A percentile compares a stretch with the other conserved stretches of the same genome.
Conservation (phyloP, 2,888 invertebrate genomes). For the Aspidapion aeneum region DNA sequence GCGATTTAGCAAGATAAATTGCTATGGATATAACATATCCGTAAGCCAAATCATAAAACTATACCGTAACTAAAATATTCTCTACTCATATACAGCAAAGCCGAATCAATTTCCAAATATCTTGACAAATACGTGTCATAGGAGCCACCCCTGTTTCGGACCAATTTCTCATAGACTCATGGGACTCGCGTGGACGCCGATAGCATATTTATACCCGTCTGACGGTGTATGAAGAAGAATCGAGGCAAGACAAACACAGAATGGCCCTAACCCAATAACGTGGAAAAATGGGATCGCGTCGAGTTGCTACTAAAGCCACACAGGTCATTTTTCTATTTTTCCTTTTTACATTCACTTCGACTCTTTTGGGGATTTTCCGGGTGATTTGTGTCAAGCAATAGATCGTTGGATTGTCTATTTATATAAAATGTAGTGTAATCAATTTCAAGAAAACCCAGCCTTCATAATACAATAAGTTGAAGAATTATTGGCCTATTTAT, state of each 20-base stretch:
- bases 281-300: conserved; percentile 19
- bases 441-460: too few species aligned
- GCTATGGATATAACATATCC: too few species aligned
- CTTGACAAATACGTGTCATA: too few species aligned
- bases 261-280: conserved; percentile 21
- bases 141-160: neutral
- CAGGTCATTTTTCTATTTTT: neutral
- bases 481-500: too few species aligned
- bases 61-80: too few species aligned
- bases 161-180: neutral
- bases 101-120: too few species aligned
- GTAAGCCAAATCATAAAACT: too few species aligned
- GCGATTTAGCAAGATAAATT: too few species aligned
- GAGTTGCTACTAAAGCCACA: neutral
- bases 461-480: too few species aligned
- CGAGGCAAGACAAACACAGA: conserved; percentile 12
- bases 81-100: too few species aligned
- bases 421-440: neutral
- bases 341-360: neutral
- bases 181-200: conserved; percentile 6
- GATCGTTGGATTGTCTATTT: neutral
- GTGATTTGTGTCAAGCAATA: neutral
- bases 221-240: conserved; percentile 8
- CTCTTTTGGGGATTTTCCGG: neutral
- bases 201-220: conserved; percentile 19